Base-by-base conservation (phyloP, 2,888 invertebrate species). In the Rhorus exstirpatorius region DNA sequence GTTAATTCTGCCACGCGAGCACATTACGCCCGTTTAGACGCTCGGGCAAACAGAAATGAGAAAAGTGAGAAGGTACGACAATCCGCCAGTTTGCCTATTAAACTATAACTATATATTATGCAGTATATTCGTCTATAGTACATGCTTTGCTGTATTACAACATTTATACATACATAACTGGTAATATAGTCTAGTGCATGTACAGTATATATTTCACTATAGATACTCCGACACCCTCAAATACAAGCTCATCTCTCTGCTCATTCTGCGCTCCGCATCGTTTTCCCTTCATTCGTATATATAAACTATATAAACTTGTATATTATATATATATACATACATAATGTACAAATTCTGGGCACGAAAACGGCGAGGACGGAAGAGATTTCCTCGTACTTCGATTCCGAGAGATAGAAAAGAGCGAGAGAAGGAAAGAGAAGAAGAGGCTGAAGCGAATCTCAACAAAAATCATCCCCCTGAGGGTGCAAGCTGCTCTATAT, bases 1-100 rank as follows among this genome's bases (percentile, higher is more conserved):
- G 88, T 89, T 88, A 88, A 89, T 89, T 89, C n/a, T 87, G 87
- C 35, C 87, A 88, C 86, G 87, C 86, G 89, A 89, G 82, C 85
- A 84, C 84, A 85, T 88, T 87, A 85, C 83, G 77, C 61, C 82
- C 77, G 79, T 80, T 86, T 81, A 78, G 86, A 84, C 78, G 85
- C 79, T 76, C 79, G 72, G 68, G 84, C 83, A 82, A 85, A 85
- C 83, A 86, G 86, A 86, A 85, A 86, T 83, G 86, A 87, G 86
- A 85, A 87, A 86, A 86, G 84, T 85, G 84, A 79, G 80, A 78
- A 85, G 83, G 84, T 85, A 84, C 84, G 83, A 83, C 79, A 24
- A 53, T 53, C 19, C 41, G 26, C 35, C 55, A 35, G 4, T 31
- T 7, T n/a, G 35, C 46, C 26, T n/a, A n/a, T n/a, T n/a, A n/a